Base-by-base conservation (phyloP, 2,113 vertebrate genomes). In the Numida meleagris region DNA sequence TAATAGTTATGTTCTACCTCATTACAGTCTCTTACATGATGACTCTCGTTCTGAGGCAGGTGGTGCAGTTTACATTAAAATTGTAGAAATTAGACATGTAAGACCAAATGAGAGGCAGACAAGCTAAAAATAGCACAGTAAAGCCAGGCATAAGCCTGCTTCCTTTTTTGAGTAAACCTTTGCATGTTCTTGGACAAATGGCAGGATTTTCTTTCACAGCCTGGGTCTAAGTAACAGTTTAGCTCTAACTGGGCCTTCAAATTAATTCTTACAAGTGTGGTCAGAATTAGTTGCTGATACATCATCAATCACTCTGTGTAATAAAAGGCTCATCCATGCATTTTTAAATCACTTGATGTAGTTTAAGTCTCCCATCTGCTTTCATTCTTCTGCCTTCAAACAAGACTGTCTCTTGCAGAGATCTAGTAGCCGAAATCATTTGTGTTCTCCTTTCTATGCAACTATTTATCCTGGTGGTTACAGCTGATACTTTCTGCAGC, bases 331-430 rank as follows among this genome's bases (percentile, higher is more conserved):
- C 81, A 95, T 93, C 88, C 82, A 82, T 88, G 68, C 89, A 95
- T 94, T 61, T 83, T 91, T 96, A 78, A 89, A 96, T 90, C 79
- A 83, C 96, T 96, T 95, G 78, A 86, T 29, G 5, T 61, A 95
- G 66, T 93, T 97, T 95, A 96, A 95, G 31, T 73, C 66, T 95
- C 83, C 84, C 88, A 94, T 97, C 82, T 97, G 95, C 77, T 96
- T 97, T 96, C 55, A 92, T 96, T 97, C 82, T 96, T 95, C 84
- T 86, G 55, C 74, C 82, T 57, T 89, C 88, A 67, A 95, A 86
- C 57, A 96, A 92, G 83, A 27, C 73, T n/a, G 55, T 55, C 48
- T 92, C 92, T 93, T 92, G 92, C 79, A 89, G 91, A 94, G 86
- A 88, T 85, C 86, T 75, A 80, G 72, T 40, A 61, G 87, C 67